Evolutionary conservation across 2,113 vertebrate genomes (phyloP).

Genomic region (Rhynchomys soricoides): DNA sequence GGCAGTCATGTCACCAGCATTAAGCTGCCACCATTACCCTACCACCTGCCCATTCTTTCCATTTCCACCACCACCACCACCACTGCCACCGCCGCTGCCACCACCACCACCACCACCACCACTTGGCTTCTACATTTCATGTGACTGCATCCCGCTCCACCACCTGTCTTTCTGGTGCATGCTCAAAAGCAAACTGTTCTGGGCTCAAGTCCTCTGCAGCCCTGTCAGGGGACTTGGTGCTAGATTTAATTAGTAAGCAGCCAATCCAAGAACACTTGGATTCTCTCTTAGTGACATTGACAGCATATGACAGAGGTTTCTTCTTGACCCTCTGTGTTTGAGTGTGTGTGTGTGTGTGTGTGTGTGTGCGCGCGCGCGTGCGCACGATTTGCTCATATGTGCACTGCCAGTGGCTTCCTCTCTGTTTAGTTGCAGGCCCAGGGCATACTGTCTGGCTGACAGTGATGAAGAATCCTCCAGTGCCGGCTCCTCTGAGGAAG

Average conservation of each 20-base stretch:
- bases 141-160: not conserved
- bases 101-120: not conserved
- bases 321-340: not conserved
- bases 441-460: constrained; percentile 96
- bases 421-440: constrained; percentile 90
- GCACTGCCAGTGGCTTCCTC: not conserved
- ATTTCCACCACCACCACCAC: not conserved
- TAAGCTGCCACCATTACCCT: not conserved
- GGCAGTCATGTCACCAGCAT: not conserved
- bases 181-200: not conserved
- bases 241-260: not conserved
- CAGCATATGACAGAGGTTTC: not conserved
- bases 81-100: not conserved
- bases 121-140: not conserved
- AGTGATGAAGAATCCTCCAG: constrained; percentile 99
- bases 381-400: accelerated
- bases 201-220: not conserved
- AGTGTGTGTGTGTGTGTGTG: not conserved
- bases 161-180: constrained; percentile 41
- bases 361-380: not conserved
- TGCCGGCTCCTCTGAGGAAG: constrained; percentile 97
- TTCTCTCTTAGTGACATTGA: not conserved
- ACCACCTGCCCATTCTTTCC: not conserved
- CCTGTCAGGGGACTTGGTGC: not conserved
- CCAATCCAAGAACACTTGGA: not conserved